These are phyloP conservation scores for Prionailurus bengalensis DNA, from an alignment of 2,113 vertebrate genomes.

Conservation along the genomic window DNA sequence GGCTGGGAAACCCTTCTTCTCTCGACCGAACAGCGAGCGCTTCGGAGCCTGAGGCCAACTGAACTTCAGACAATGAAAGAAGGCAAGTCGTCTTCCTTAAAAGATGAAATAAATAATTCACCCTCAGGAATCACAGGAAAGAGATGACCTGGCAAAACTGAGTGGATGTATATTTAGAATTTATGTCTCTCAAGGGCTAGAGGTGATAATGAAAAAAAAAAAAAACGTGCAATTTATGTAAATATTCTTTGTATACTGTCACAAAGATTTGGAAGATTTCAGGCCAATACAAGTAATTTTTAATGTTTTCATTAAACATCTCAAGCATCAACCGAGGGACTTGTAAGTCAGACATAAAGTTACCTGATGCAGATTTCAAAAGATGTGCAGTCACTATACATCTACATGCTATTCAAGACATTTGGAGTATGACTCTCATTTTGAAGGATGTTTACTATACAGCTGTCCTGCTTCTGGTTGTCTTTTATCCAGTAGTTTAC, in stretches of 20 bases:
- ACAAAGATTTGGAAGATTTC: background rate
- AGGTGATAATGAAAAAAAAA: background rate
- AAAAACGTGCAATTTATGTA: background rate
- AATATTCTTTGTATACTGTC: background rate
- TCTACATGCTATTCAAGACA: background rate
- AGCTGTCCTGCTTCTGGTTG: background rate
- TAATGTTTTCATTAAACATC: background rate
- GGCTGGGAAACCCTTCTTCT: background rate
- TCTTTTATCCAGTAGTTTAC: background rate
- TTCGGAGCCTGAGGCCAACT: background rate
- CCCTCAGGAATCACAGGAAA: background rate
- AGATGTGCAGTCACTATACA: background rate
- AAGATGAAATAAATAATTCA: background rate
- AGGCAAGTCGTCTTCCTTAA: background rate
- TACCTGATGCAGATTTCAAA: background rate
- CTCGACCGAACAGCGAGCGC: accelerated
- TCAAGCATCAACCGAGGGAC: background rate
- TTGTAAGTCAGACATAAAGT: background rate
- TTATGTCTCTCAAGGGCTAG: background rate
- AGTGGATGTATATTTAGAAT: background rate
- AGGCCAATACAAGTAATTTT: background rate
- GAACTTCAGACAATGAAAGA: background rate
- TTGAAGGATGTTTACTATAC: background rate
- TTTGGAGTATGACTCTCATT: background rate
- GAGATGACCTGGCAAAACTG: background rate